Base-by-base conservation (phyloP, 2,888 invertebrate genomes). In the Sphinx pinastri region DNA sequence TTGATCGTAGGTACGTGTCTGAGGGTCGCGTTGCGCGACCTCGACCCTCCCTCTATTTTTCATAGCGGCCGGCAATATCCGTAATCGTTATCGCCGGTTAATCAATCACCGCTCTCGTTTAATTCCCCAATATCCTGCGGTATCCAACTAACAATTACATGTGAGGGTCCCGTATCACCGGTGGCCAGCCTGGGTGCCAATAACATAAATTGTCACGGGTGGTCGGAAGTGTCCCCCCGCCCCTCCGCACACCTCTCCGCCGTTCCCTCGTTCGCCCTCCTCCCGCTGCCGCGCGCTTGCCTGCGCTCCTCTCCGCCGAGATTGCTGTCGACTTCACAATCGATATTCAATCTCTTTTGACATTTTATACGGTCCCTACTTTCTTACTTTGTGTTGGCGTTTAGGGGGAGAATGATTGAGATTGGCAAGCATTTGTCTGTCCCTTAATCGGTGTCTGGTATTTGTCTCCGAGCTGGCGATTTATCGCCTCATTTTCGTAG, bases 301-400 rank as follows among this genome's bases (percentile, higher is more conserved):
- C 63, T 49, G 49, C 54, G 68, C 57, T 68, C 57, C 59, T 81
- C 79, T 19, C 38, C 79, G 71, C 78, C 77, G 77, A 79, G 82
- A 92, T 92, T 89, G 92, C 91, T 88, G 90, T 90, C 90, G 90
- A 88, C 85, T 89, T 88, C 81, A 89, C 91, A 93, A 93, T 93
- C 93, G 92, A 93, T 93, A 93, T 92, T 93, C 93, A 93, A 93
- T 93, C 93, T 93, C 92, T 92, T 84, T 92, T 92, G 91, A 91
- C 90, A 88, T 90, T 89, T 88, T 89, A 89, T 89, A 84, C 89
- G 87, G 88, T 89, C 88, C 88, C 86, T 84, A 88, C 88, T 89
- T 91, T 89, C 89, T 89, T 90, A 91, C 91, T 90, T 90, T 89
- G 88, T 89, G 89, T 85, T 86, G 88, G 82, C 88, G 88, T 91